Evolutionary conservation across 2,113 vertebrate genomes (phyloP), one percentile per base, ranked within the genome.

Genomic region (Urocitellus parryii): DNA sequence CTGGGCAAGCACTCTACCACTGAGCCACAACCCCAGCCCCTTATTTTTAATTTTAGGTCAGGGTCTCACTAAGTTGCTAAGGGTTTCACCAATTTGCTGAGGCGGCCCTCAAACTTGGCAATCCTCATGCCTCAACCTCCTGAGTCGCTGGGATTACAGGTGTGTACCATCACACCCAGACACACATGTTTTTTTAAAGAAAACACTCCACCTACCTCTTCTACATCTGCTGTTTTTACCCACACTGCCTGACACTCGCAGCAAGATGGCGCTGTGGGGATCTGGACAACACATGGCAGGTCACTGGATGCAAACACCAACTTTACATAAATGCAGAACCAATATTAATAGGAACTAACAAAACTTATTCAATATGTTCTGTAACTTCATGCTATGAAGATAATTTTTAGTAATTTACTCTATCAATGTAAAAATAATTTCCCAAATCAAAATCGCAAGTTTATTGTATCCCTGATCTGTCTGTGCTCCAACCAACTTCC

Each of bases 361-460:
- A 86, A 95, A 63, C 27, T 5, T 65, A 68, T n/a, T 88, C 34
- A 17, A 32, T 74, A 73, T 61, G 29, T 45, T 76, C 51, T 81
- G 34, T 63, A 56, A 73, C 16, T 82, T 74, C 45, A 48, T 82
- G 22, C 89, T 67, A 65, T 76, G 81, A 92, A 93, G 6, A 42
- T 16, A 51, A 70, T 63, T 45, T 53, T 91, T 39, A 94, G 25
- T 42, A 78, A 94, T 42, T 51, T 53, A 91, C 27, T 88, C 65
- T 86, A 67, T 7, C 58, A 8, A 80, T 42, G 32, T 88, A 91
- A 90, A 96, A 89, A 65, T 70, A 87, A 91, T 18, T 45, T 17
- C 53, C 42, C 80, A 92, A 95, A 86, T 93, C 53, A 82, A 93
- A 93, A 95, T 70, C 24, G 45, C 34, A 77, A 70, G 22, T 34